Base-by-base conservation (phyloP, 2,888 invertebrate genomes). In the Dexiosoma caninum region DNA sequence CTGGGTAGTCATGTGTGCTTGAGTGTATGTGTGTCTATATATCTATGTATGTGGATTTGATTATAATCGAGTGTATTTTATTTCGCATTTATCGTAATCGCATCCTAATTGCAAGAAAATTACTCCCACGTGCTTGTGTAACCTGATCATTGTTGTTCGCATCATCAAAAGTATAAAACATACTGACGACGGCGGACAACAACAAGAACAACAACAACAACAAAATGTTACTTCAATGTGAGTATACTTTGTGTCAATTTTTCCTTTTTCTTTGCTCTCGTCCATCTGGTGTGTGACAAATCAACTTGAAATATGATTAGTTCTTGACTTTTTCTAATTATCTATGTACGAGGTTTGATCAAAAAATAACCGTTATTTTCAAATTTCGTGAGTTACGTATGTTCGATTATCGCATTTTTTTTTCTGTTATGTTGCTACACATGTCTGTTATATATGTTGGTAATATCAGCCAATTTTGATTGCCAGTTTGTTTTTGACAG, bases 91-190 rank as follows among this genome's bases (percentile, higher is more conserved):
- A 88, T 86, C 87, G 88, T 88, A 88, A 88, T 89, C 88, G 88
- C 88, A 89, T 89, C 90, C 88, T 90, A 89, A 89, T 90, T 90
- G 89, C 89, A 88, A 86, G 85, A 87, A 89, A 89, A 89, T 89
- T 90, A 89, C 89, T 88, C 88, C 87, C 89, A 89, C 89, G 89
- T 90, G 89, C 86, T 85, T 84, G 83, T 77, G 89, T 89, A 89
- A 89, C 90, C 86, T 85, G 89, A 89, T 89, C 89, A 86, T 86
- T 85, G 84, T 67, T 37, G 66, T 75, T 57, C 57, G 57, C 75
- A 51, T 75, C 77, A 76, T 77, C 81, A 80, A 80, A 76, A 75
- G 46, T 67, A 57, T 16, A 21, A 66, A 69, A 71, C 62, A 46
- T 49, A 46, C 23, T 37, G 62, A 37, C n/a, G 23, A 32, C 62